Evolutionary conservation across 1,140 invertebrate species (phyloP).

Genomic region (Mizuhopecten yessoensis): DNA sequence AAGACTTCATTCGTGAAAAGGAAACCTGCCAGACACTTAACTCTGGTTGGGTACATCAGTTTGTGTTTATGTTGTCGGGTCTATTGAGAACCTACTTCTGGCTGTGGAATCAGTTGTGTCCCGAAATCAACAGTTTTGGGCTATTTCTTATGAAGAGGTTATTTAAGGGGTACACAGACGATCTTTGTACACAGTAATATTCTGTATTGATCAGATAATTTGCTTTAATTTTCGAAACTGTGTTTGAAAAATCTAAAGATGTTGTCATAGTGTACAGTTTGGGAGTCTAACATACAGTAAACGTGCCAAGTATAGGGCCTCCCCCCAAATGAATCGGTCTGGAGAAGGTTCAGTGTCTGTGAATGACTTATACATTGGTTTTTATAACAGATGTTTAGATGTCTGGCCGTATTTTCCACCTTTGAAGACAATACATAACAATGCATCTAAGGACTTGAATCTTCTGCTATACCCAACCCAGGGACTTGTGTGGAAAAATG

Average conservation of each 20-base stretch:
- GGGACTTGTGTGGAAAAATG: background rate
- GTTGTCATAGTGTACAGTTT: too few species aligned
- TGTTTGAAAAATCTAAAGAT: too few species aligned
- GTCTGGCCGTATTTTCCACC: background rate
- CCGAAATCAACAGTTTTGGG: too few species aligned
- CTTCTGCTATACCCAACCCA: background rate
- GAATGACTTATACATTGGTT: background rate
- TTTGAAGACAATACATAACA: background rate
- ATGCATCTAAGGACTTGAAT: background rate
- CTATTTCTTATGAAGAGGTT: too few species aligned
- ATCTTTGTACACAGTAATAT: too few species aligned
- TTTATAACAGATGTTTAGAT: constrained; percentile 2
- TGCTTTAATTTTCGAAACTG: too few species aligned
- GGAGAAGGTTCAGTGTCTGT: background rate
- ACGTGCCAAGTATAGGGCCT: background rate
- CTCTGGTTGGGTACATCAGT: background rate
- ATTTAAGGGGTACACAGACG: too few species aligned
- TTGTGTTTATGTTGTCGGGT: background rate
- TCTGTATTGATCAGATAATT: too few species aligned
- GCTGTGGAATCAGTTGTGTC: too few species aligned
- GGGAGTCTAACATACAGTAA: too few species aligned
- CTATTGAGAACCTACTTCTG: background rate
- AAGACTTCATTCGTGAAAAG: background rate
- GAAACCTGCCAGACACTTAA: background rate
- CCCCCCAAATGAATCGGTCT: background rate